Conservation (phyloP, 2,797 vertebrate species). For the Mus spretus region DNA sequence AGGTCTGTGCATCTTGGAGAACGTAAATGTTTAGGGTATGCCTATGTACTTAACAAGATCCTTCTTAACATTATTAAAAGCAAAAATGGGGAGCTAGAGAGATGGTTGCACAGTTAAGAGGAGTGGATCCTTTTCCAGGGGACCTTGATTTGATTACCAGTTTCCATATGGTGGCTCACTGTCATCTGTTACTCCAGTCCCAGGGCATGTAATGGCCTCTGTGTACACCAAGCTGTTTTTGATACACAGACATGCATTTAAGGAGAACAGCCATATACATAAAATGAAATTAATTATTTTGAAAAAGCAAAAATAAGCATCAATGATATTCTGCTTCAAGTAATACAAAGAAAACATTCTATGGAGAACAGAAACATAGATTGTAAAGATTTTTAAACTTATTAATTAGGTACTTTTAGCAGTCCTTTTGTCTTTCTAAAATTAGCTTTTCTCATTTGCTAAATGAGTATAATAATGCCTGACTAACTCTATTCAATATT, state of each 20-base stretch:
- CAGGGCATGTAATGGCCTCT: neutral
- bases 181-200: neutral
- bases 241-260: neutral
- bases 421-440: constrained; percentile 56
- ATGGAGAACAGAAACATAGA: constrained; percentile 1
- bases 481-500: neutral
- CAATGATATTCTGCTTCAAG: neutral
- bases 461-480: constrained; percentile 20
- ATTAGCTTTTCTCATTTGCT: constrained; percentile 42
- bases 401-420: neutral
- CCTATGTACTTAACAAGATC: neutral
- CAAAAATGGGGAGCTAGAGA: neutral
- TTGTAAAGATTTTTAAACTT: neutral
- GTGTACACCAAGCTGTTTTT: neutral
- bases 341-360: constrained; percentile 27
- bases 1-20: constrained; percentile 1
- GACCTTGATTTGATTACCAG: neutral
- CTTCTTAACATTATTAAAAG: constrained; percentile 39
- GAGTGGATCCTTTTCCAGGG: neutral
- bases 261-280: neutral
- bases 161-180: neutral
- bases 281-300: neutral
- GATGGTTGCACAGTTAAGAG: neutral
- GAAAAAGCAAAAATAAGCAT: neutral
- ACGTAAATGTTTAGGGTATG: neutral